A percentile compares a stretch with the other conserved stretches of the same genome.
Evolutionary conservation across 2,113 vertebrate species (phyloP).

Genomic region (Albula goreensis): DNA sequence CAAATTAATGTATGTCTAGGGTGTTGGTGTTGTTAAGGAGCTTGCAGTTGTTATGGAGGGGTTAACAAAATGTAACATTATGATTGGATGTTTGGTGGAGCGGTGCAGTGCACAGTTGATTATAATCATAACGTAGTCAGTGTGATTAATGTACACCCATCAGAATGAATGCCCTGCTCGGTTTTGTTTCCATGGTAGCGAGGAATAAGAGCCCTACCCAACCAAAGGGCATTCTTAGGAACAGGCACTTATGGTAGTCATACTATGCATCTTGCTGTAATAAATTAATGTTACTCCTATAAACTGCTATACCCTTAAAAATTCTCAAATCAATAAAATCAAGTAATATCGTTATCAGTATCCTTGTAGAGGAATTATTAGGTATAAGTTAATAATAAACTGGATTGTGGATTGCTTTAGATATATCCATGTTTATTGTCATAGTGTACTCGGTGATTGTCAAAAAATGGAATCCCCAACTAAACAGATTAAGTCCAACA

Average conservation of each 20-base stretch:
- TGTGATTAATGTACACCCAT: neutral
- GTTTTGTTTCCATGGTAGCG: neutral
- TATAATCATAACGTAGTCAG: neutral
- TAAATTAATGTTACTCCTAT: neutral
- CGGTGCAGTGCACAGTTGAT: neutral
- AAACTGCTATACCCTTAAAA: neutral
- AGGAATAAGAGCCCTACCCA: neutral
- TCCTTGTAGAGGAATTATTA: too few species aligned
- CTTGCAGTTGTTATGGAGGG: too few species aligned
- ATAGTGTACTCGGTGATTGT: neutral
- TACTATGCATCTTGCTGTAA: neutral
- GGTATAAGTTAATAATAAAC: too few species aligned
- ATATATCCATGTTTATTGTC: neutral
- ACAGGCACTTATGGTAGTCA: neutral
- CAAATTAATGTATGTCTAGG: too few species aligned
- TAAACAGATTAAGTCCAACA: neutral
- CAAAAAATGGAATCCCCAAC: neutral
- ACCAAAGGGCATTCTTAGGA: neutral
- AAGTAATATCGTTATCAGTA: too few species aligned
- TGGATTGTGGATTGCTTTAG: neutral
- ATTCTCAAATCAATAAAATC: neutral
- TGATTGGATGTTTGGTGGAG: neutral
- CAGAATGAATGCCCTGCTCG: neutral
- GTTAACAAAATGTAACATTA: too few species aligned
- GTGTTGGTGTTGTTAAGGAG: too few species aligned